Base-by-base conservation (phyloP, 2,797 vertebrate species). In the Chaetophractus vellerosus region DNA sequence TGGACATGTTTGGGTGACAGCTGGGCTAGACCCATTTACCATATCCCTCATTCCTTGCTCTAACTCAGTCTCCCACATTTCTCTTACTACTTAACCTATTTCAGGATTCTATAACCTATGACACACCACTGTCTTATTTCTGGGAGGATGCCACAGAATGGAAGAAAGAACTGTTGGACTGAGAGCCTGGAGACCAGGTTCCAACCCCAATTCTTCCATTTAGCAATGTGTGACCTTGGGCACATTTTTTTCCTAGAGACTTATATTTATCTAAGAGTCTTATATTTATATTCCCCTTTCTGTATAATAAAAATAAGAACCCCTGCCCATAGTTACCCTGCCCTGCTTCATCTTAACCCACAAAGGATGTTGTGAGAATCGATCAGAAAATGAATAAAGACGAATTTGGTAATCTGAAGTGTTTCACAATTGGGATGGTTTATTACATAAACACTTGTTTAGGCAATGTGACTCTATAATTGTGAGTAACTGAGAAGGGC, bases 321-420 rank as follows among this genome's bases (percentile, higher is more conserved):
- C 14, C 2, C 18, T 63, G 31, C 52, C 28, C 33, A 45, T 45
- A 6, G 5, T 45, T 45, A 45, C 45, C 1, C 18, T 63, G 33
- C 61, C 28, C 33, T 89, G 31, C 11, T 36, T 52, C 12, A 6
- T 87, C 33, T n/a, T 68, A 41, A 12, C 63, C n/a, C 50, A 90
- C 1, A 41, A 38, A 52, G 5, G 15, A 36, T 75, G 12, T 28
- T 64, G 33, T 63, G 36, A 33, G 4, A 78, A 8, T 85, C 57
- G 52, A 38, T 89, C n/a, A 92, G 52, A 76, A 95, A 59, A 76
- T 69, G 11, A 9, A 52, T 76, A 74, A 91, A 90, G 64, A 45
- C 64, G 21, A 66, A 4, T 61, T 88, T 45, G 7, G 33, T 48
- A 90, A 63, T 28, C 61, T 74, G 16, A 84, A 76, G 45, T 50